These are phyloP conservation scores for Parnassius glacialis DNA, from an alignment of 2,888 invertebrate genomes.

Conservation along the genomic window DNA sequence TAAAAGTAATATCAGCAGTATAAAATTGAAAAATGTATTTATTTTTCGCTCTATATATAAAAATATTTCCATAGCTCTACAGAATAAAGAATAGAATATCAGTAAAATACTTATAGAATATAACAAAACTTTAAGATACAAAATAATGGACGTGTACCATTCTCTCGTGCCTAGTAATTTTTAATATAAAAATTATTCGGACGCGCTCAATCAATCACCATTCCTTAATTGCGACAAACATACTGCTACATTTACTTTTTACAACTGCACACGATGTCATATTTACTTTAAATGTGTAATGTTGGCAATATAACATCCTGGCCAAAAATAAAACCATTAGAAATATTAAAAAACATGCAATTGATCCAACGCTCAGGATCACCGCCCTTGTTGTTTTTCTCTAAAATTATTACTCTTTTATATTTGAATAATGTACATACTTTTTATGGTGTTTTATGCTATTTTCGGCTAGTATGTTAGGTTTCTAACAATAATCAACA, in stretches of 20 bases:
- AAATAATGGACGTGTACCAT: constrained; percentile 64
- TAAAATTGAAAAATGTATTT: constrained; percentile 65
- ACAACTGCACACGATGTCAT: constrained; percentile 12
- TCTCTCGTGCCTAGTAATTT: constrained; percentile 64
- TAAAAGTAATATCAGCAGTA: constrained; percentile 13
- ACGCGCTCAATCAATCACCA: constrained; percentile 44
- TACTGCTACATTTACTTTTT: constrained; percentile 6
- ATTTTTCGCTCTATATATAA: constrained; percentile 71
- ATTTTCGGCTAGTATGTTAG: no score
- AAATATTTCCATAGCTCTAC: constrained; percentile 69
- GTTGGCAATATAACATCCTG: no score
- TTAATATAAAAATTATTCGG: constrained; percentile 75
- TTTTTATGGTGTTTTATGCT: no score
- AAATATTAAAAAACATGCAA: no score
- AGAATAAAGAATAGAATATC: constrained; percentile 72
- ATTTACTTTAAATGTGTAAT: no score
- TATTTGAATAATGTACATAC: no score
- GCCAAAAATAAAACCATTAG: no score
- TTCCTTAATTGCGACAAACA: constrained; percentile 11
- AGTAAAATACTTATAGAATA: constrained; percentile 71
- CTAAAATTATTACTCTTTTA: no score
- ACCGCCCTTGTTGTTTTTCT: no score
- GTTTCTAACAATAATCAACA: no score
- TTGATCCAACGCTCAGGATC: no score
- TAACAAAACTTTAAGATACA: constrained; percentile 45